A percentile compares a stretch with the other conserved stretches of the same genome.
These are phyloP conservation scores for Muscina levida DNA, from an alignment of 2,888 invertebrate genomes.

Conservation along the genomic window DNA sequence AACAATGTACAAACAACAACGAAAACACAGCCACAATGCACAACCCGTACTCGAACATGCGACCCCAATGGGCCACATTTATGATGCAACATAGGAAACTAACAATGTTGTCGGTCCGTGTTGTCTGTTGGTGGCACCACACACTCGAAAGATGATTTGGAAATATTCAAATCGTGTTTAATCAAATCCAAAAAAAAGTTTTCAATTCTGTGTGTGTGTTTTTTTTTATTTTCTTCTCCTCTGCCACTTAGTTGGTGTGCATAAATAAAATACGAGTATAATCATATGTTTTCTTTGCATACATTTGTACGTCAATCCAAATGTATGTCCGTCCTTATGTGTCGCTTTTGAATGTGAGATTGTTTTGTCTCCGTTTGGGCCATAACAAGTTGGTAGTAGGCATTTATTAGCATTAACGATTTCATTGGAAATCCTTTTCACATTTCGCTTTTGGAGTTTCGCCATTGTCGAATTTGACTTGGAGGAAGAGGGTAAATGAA, in stretches of 20 bases:
- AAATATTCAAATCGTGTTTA: conserved; percentile 65
- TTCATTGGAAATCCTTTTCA: conserved; percentile 57
- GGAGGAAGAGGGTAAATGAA: neutral
- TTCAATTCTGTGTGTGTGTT: no score
- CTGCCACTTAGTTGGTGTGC: conserved; percentile 39
- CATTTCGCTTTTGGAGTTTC: conserved; percentile 33
- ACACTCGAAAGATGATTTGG: conserved; percentile 51
- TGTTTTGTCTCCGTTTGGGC: conserved; percentile 34
- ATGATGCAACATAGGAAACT: conserved; percentile 49
- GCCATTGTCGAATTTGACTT: conserved; percentile 16
- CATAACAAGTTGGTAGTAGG: conserved; percentile 52
- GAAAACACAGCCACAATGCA: conserved; percentile 20
- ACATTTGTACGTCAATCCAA: neutral
- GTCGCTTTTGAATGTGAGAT: conserved; percentile 19
- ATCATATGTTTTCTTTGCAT: conserved; percentile 53
- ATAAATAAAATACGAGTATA: conserved; percentile 54
- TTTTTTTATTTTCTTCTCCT: conserved; percentile 26
- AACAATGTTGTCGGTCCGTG: conserved; percentile 29
- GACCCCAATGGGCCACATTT: conserved; percentile 48
- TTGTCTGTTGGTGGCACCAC: conserved; percentile 2
- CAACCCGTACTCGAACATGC: neutral
- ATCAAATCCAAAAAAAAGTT: conserved; percentile 56
- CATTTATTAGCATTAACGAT: conserved; percentile 62
- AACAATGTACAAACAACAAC: conserved; percentile 30
- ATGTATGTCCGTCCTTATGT: neutral